Evolutionary conservation across 2,888 invertebrate genomes (phyloP).

Genomic region (Brachypterus glaber): DNA sequence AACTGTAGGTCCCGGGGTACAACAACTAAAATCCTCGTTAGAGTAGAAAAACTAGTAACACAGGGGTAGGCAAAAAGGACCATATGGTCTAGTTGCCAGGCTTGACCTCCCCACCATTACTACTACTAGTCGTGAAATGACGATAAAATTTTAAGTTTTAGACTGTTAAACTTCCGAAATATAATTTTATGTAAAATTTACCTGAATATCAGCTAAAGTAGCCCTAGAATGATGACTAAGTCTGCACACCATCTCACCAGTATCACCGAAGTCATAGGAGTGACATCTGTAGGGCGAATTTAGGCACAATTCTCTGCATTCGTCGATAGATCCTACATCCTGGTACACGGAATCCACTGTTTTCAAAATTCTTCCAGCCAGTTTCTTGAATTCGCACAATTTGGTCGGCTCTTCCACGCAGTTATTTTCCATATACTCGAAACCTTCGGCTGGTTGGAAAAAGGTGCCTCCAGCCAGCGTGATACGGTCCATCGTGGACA

Average conservation of each 20-base stretch:
- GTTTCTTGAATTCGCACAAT: slow-evolving; percentile 86
- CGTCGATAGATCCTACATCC: slow-evolving; percentile 77
- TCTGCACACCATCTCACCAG: slow-evolving; percentile 87
- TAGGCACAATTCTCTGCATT: slow-evolving; percentile 80
- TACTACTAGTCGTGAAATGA: no score
- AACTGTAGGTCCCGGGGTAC: no score
- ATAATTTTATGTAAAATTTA: no score
- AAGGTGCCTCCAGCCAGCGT: slow-evolving; percentile 74
- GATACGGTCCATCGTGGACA: slow-evolving; percentile 86
- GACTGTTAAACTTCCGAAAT: no score
- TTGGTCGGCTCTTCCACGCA: slow-evolving; percentile 92
- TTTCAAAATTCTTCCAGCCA: slow-evolving; percentile 79
- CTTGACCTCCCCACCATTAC: no score
- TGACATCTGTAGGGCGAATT: slow-evolving; percentile 87
- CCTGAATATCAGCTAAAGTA: slow-evolving; percentile 80
- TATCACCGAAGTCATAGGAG: slow-evolving; percentile 89
- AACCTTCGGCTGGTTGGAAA: slow-evolving; percentile 47
- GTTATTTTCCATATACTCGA: slow-evolving; percentile 85
- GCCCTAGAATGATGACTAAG: slow-evolving; percentile 85
- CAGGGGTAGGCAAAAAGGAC: no score
- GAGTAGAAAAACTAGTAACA: no score
- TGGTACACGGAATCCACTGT: slow-evolving; percentile 91
- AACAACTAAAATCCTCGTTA: no score
- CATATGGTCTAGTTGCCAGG: no score
- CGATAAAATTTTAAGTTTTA: no score